Conservation (phyloP, 2,113 vertebrate species). For the Oncorhynchus gorbuscha region DNA sequence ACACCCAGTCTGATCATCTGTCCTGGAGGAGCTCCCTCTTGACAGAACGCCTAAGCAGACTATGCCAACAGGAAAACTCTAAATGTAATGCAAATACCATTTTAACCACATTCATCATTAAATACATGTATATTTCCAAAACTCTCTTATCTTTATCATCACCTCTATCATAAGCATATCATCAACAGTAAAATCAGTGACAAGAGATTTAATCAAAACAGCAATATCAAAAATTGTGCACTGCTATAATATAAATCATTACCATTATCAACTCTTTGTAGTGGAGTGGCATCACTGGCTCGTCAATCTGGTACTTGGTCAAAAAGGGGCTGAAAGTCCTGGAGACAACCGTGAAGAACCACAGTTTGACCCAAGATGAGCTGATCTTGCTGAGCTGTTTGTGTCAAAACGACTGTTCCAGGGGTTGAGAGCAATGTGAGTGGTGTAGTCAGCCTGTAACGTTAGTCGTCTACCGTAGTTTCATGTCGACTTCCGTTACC, state of each 20-base stretch:
- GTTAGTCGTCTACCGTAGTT: background rate
- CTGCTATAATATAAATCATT: background rate
- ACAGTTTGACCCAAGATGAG: slow-evolving; percentile 23
- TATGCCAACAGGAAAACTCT: background rate
- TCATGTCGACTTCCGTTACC: background rate
- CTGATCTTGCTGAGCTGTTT: slow-evolving; percentile 7
- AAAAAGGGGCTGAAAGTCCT: slow-evolving; percentile 9
- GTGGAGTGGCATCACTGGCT: slow-evolving; percentile 6
- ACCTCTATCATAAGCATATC: no score
- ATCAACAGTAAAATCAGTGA: no score
- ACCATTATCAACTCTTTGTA: slow-evolving; percentile 1
- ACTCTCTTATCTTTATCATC: no score
- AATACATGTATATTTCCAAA: no score
- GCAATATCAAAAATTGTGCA: no score
- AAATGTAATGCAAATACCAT: slow-evolving; percentile 1
- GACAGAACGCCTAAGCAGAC: background rate
- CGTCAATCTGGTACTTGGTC: slow-evolving; percentile 28
- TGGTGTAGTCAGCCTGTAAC: no score
- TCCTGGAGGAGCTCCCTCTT: slow-evolving; percentile 23
- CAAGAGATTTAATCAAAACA: no score
- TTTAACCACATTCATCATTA: background rate
- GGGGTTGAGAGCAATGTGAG: background rate
- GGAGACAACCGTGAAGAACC: background rate
- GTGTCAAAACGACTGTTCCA: slow-evolving; percentile 6
- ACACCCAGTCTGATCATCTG: slow-evolving; percentile 30